Evolutionary conservation across 2,888 invertebrate genomes (phyloP).

Genomic region (Allacma fusca): DNA sequence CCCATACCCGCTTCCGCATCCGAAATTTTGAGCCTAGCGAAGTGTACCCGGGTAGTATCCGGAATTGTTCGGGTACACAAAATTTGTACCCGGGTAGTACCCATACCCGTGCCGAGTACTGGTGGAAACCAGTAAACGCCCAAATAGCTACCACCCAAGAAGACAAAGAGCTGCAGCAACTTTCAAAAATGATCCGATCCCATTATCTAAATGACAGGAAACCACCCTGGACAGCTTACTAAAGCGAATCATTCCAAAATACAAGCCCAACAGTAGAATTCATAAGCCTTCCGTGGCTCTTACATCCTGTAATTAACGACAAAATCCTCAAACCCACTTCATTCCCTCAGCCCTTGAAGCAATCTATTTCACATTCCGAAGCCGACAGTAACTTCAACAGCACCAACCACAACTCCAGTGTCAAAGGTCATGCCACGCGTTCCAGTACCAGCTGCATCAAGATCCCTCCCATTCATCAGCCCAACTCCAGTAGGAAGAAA

Average conservation of each 20-base stretch:
- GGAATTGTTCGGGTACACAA: no score
- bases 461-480: neutral
- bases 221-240: neutral
- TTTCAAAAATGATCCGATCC: conserved; percentile 28
- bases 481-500: neutral
- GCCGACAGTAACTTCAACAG: no score
- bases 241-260: conserved; percentile 36
- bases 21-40: no score
- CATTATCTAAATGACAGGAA: conserved; percentile 1
- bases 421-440: neutral
- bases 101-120: no score
- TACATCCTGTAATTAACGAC: no score
- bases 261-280: conserved; percentile 43
- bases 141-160: no score
- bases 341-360: no score
- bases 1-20: no score
- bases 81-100: no score
- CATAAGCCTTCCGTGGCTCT: neutral
- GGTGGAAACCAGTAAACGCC: no score
- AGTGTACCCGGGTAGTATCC: no score
- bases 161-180: conserved; percentile 1
- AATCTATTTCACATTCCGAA: neutral
- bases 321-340: no score
- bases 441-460: conserved; percentile 30
- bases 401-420: neutral